Percentiles rank a stretch among this genome's conserved stretches.
Evolutionary conservation across 2,113 vertebrate genomes (phyloP).

Genomic region (Zootoca vivipara): DNA sequence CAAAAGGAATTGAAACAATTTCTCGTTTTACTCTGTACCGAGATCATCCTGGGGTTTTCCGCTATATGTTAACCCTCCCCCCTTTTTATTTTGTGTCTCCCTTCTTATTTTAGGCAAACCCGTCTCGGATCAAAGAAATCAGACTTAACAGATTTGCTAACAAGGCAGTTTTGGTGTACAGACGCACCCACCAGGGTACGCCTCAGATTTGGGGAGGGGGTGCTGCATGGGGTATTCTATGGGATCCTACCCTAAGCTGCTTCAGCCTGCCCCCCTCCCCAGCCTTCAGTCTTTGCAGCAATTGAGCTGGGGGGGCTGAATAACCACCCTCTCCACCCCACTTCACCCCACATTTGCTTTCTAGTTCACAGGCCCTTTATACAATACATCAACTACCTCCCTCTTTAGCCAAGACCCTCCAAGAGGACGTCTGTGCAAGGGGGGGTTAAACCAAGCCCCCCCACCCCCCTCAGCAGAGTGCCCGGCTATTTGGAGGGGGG

Average conservation of each 20-base stretch:
- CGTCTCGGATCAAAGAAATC: not conserved
- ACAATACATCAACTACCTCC: conserved; percentile 34
- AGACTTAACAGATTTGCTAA: no score
- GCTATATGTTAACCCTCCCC: not conserved
- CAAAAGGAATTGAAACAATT: no score
- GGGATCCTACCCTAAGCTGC: not conserved
- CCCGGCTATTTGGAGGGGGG: not conserved
- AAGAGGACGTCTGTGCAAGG: not conserved
- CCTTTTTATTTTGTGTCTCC: no score
- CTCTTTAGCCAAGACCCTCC: not conserved
- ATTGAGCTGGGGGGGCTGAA: not conserved
- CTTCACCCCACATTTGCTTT: not conserved
- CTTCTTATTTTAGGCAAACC: not conserved
- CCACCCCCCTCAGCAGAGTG: not conserved
- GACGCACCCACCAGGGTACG: not conserved
- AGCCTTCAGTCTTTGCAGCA: not conserved
- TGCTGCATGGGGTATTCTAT: no score
- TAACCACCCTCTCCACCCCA: not conserved
- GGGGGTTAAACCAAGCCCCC: not conserved
- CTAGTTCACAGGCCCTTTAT: conserved; percentile 37
- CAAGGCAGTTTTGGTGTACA: not conserved
- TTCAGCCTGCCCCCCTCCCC: not conserved
- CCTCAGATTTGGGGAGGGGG: not conserved
- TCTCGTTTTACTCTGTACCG: no score
- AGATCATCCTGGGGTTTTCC: no score